Conservation (phyloP, 2,797 vertebrate genomes). For the Chloroceryle amazona region DNA sequence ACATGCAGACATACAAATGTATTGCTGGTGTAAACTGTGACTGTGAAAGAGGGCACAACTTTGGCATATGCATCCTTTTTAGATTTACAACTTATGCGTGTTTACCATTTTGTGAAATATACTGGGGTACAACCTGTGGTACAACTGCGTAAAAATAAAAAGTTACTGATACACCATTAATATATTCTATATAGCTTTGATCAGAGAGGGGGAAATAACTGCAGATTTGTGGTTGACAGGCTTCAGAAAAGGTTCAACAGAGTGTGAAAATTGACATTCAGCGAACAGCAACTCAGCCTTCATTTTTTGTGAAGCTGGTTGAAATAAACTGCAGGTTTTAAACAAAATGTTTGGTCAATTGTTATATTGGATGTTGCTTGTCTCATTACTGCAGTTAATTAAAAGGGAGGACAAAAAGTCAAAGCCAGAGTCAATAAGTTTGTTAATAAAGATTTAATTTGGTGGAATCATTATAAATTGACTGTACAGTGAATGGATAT, state of each 20-base stretch:
- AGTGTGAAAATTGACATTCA: constrained; percentile 70
- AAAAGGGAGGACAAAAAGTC: constrained; percentile 42
- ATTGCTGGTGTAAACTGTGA: neutral
- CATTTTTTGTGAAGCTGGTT: neutral
- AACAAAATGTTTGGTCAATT: constrained; percentile 44
- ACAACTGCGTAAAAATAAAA: constrained; percentile 27
- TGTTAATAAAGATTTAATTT: constrained; percentile 68
- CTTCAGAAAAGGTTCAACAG: constrained; percentile 61
- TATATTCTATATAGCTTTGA: constrained; percentile 20
- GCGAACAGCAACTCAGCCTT: constrained; percentile 37
- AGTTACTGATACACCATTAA: constrained; percentile 32
- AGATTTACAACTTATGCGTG: neutral
- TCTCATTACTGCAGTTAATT: constrained; percentile 72
- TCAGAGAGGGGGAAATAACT: constrained; percentile 29
- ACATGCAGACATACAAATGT: neutral
- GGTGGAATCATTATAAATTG: constrained; percentile 59
- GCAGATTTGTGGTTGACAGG: constrained; percentile 48
- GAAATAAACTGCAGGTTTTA: constrained; percentile 45
- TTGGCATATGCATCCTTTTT: neutral
- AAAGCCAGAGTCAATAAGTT: constrained; percentile 44
- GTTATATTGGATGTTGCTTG: constrained; percentile 21
- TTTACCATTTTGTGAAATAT: neutral
- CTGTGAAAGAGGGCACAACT: neutral
- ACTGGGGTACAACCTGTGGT: neutral
- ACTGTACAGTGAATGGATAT: constrained; percentile 41